Conservation (phyloP, 2,888 invertebrate species). For the Flexamia atlantica region DNA sequence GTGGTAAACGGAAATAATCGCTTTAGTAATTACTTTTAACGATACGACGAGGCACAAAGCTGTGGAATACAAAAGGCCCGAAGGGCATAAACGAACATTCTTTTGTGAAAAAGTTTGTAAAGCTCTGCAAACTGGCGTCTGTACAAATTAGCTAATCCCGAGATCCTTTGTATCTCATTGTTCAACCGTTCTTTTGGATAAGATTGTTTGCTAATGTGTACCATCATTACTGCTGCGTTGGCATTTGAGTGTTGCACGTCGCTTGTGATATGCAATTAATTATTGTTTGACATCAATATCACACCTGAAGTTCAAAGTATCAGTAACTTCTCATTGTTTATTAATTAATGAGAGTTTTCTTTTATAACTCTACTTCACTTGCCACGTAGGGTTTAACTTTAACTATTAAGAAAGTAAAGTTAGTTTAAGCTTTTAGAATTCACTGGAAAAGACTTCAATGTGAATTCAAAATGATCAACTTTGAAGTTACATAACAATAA, state of each 20-base stretch:
- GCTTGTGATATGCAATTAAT: too few species aligned
- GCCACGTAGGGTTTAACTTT: too few species aligned
- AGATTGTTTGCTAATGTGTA: slow-evolving; percentile 12
- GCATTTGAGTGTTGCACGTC: neutral
- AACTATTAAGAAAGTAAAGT: too few species aligned
- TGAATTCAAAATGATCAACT: too few species aligned
- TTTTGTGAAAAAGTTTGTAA: slow-evolving; percentile 34
- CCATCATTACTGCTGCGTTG: neutral
- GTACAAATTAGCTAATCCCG: slow-evolving; percentile 26
- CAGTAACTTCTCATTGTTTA: too few species aligned
- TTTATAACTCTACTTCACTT: too few species aligned
- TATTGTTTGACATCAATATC: neutral
- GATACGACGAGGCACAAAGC: slow-evolving; percentile 10
- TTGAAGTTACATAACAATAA: too few species aligned
- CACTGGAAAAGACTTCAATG: too few species aligned
- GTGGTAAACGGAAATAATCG: too few species aligned
- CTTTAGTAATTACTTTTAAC: slow-evolving; percentile 32
- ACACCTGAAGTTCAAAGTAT: too few species aligned
- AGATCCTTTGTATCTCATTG: slow-evolving; percentile 26
- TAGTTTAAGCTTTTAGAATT: too few species aligned
- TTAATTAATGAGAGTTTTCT: too few species aligned
- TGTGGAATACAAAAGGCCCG: neutral
- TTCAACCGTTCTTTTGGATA: slow-evolving; percentile 25
- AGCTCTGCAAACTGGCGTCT: slow-evolving; percentile 33
- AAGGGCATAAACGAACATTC: slow-evolving; percentile 28